Conservation (phyloP, 2,113 vertebrate genomes). For the Nematolebias whitei region DNA sequence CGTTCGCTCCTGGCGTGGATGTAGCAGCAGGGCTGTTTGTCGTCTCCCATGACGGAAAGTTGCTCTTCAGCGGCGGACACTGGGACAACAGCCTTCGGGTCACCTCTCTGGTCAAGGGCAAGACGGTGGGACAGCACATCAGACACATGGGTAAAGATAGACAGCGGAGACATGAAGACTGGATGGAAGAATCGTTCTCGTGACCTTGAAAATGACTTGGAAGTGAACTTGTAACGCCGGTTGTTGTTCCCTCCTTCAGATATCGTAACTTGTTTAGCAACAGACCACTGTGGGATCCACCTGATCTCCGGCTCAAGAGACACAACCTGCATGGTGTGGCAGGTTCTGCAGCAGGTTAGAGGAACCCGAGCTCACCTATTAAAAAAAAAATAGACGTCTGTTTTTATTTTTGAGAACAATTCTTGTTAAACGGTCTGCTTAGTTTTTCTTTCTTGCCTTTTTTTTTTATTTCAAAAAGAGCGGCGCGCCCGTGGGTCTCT, state of each 20-base stretch:
- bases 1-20: slow-evolving; percentile 90
- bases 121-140: slow-evolving; percentile 89
- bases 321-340: slow-evolving; percentile 98
- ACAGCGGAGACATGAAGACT: too few relatives aligned
- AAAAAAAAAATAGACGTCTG: neutral
- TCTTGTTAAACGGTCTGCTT: neutral
- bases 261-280: slow-evolving; percentile 93
- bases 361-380: neutral
- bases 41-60: slow-evolving; percentile 94
- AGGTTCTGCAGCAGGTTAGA: slow-evolving; percentile 91
- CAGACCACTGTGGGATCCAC: slow-evolving; percentile 94
- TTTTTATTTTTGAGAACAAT: neutral
- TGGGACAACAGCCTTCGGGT: slow-evolving; percentile 98
- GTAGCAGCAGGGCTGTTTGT: slow-evolving; percentile 88
- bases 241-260: slow-evolving; percentile 75
- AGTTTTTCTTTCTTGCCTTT: neutral
- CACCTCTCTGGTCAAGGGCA: slow-evolving; percentile 91
- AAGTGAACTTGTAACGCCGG: too few relatives aligned
- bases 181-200: neutral
- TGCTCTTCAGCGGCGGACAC: slow-evolving; percentile 95
- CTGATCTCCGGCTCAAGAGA: slow-evolving; percentile 97
- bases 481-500: slow-evolving; percentile 86
- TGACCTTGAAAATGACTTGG: too few relatives aligned
- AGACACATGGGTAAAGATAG: slow-evolving; percentile 90
- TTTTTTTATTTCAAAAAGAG: slow-evolving; percentile 64